A percentile compares a stretch with the other conserved stretches of the same genome.
phyloP scores from a whole-genome alignment of 2,888 invertebrate genomes.

The Noctua pronuba region DNA sequence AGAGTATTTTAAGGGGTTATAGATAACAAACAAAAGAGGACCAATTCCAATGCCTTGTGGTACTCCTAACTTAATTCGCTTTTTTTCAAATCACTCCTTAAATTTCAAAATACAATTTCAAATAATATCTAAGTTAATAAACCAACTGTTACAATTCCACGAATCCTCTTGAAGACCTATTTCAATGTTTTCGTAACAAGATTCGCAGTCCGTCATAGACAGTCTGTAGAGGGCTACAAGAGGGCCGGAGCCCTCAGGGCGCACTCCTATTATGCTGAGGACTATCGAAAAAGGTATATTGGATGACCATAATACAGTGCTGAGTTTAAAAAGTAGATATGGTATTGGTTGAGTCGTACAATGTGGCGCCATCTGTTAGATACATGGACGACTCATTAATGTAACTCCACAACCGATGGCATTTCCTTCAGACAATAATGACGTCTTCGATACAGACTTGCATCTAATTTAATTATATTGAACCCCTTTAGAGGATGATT shows the following conservation, averaged over 20 bases:
- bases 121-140: background rate
- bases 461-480: too few relatives aligned
- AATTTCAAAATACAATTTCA: background rate
- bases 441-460: background rate
- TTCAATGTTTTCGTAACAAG: slow-evolving; percentile 42
- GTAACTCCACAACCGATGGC: background rate
- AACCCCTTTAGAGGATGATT: too few relatives aligned
- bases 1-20: background rate
- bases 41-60: too few relatives aligned
- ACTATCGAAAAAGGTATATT: slow-evolving; percentile 40
- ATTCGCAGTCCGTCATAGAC: slow-evolving; percentile 30
- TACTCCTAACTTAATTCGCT: background rate
- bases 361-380: background rate
- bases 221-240: slow-evolving; percentile 29
- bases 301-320: slow-evolving; percentile 15
- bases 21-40: background rate
- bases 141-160: background rate
- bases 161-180: slow-evolving; percentile 2
- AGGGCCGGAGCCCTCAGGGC: slow-evolving; percentile 16
- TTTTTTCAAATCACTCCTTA: background rate
- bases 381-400: background rate
- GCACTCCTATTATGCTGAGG: slow-evolving; percentile 46
- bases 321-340: background rate
- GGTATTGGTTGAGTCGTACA: background rate
- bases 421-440: background rate